These are phyloP conservation scores for Mesitornis unicolor DNA, from an alignment of 2,113 vertebrate species.

Conservation along the genomic window DNA sequence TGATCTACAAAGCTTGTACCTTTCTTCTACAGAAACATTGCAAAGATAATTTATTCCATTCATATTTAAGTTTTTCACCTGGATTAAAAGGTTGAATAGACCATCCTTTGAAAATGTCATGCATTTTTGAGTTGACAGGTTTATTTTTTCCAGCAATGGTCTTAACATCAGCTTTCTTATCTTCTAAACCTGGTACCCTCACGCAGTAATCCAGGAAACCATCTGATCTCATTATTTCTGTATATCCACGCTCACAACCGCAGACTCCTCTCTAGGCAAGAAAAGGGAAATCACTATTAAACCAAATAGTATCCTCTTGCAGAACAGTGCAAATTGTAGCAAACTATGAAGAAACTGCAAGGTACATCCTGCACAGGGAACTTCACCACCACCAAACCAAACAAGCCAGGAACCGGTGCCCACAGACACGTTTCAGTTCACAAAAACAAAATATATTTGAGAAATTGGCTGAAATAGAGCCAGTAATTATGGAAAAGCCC, in stretches of 20 bases:
- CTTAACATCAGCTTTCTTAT: constrained; percentile 96
- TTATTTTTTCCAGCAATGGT: constrained; percentile 87
- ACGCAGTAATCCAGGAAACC: constrained; percentile 97
- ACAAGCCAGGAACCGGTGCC: background rate
- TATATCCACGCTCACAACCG: constrained; percentile 92
- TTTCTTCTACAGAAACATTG: background rate
- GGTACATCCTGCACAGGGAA: background rate
- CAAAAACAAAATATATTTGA: background rate
- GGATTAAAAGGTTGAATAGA: constrained; percentile 90
- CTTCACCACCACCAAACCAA: background rate
- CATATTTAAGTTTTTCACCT: constrained; percentile 77
- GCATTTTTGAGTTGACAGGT: constrained; percentile 88
- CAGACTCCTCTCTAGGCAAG: constrained; percentile 87
- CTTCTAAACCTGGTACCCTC: constrained; percentile 90
- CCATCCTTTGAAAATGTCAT: constrained; percentile 93
- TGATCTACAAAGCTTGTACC: constrained; percentile 33
- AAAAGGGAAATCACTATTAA: constrained; percentile 35
- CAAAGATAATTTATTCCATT: constrained; percentile 38
- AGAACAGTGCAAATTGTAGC: background rate
- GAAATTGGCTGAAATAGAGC: background rate
- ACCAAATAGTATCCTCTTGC: background rate
- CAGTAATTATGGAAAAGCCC: background rate
- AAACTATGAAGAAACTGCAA: background rate
- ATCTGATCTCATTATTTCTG: constrained; percentile 92
- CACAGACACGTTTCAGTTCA: background rate